Conservation (phyloP, 1,140 invertebrate species). For the Lepidurus arcticus region DNA sequence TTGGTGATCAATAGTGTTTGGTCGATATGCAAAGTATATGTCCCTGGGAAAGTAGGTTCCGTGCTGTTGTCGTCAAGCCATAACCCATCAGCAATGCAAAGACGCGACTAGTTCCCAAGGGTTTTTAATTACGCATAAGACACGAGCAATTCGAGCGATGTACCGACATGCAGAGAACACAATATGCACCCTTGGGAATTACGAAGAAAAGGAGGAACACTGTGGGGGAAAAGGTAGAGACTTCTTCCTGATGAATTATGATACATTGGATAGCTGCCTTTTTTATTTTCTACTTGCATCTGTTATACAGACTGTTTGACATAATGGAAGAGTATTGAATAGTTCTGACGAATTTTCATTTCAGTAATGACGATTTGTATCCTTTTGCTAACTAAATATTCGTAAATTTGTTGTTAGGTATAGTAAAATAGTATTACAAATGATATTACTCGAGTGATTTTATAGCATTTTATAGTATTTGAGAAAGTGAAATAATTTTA, state of each 20-base stretch:
- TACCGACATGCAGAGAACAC: slow-evolving; percentile 2
- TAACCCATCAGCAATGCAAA: background rate
- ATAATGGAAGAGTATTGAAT: too few species aligned
- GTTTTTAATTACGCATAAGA: slow-evolving; percentile 19
- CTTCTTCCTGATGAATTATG: background rate
- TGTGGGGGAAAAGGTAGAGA: background rate
- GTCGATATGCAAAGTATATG: slow-evolving; percentile 3
- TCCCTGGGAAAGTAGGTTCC: background rate
- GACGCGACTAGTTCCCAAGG: slow-evolving; percentile 1
- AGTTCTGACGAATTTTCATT: too few species aligned
- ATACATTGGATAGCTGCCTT: background rate
- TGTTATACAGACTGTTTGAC: too few species aligned
- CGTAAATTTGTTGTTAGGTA: too few species aligned
- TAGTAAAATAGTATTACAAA: too few species aligned
- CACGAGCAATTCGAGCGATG: background rate
- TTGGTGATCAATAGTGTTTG: slow-evolving; percentile 14
- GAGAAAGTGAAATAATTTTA: too few species aligned
- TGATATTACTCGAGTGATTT: too few species aligned
- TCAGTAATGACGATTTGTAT: too few species aligned
- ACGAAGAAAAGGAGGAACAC: background rate
- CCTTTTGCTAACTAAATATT: too few species aligned
- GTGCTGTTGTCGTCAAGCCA: slow-evolving; percentile 4
- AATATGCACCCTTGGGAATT: background rate
- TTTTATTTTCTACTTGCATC: background rate
- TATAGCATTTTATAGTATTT: too few species aligned